phyloP scores from a whole-genome alignment of 2,113 vertebrate genomes.

The Macquaria ambigua region DNA sequence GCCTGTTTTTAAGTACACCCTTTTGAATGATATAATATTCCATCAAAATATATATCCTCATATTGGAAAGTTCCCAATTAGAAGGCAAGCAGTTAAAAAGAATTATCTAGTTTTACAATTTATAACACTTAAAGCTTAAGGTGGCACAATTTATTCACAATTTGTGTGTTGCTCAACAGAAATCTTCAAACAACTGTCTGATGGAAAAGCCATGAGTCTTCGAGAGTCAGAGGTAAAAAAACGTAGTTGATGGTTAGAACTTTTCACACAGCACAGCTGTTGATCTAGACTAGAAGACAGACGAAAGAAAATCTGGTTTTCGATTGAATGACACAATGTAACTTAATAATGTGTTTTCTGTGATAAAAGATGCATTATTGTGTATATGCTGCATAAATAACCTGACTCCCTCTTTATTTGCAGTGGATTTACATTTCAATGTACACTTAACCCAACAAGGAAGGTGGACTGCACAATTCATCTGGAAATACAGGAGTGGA shows the following conservation, averaged over 20 bases:
- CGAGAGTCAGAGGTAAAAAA: slow-evolving; percentile 70
- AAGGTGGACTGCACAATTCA: background rate
- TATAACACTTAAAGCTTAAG: background rate
- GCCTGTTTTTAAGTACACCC: too few species aligned
- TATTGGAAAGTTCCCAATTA: background rate
- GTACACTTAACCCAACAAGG: slow-evolving; percentile 62
- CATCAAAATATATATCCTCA: too few species aligned
- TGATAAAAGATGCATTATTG: background rate
- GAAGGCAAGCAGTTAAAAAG: too few species aligned
- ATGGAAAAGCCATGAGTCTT: slow-evolving; percentile 68
- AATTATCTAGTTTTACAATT: background rate
- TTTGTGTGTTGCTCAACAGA: slow-evolving; percentile 63
- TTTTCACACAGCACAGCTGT: background rate
- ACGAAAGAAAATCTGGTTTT: background rate
- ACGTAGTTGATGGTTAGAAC: background rate
- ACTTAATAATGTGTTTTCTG: background rate
- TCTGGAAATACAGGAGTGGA: background rate
- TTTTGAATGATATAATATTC: too few species aligned
- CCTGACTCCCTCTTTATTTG: slow-evolving; percentile 30
- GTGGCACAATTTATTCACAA: background rate
- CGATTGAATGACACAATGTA: background rate
- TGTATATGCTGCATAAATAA: background rate
- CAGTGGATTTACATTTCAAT: slow-evolving; percentile 68
- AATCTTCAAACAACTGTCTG: slow-evolving; percentile 73
- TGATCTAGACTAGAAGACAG: background rate